A percentile compares a stretch with the other conserved stretches of the same genome.
Evolutionary conservation across 2,888 invertebrate genomes (phyloP).

Genomic region (Miltochrista miniata): DNA sequence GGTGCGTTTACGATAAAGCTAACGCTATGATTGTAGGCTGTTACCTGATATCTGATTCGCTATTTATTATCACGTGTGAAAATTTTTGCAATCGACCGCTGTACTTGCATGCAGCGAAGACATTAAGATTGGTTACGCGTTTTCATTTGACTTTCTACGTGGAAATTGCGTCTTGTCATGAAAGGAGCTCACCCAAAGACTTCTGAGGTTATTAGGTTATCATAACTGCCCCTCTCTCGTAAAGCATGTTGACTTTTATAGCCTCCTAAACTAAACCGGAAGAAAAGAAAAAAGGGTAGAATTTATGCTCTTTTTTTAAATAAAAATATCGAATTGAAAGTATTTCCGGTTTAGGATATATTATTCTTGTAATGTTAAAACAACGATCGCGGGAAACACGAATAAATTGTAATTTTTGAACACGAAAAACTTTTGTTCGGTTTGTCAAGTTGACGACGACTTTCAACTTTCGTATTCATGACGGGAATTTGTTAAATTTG

Average conservation of each 20-base stretch:
- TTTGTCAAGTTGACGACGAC: conserved; percentile 10
- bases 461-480: not conserved
- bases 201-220: conserved; percentile 76
- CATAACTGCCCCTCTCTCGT: conserved; percentile 51
- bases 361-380: not conserved
- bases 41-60: conserved; percentile 28
- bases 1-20: conserved; percentile 10
- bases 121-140: conserved; percentile 79
- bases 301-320: conserved; percentile 21
- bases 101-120: conserved; percentile 69
- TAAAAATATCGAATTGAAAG: conserved; percentile 17
- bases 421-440: conserved; percentile 2
- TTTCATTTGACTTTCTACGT: conserved; percentile 75
- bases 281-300: conserved; percentile 17
- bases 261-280: conserved; percentile 34
- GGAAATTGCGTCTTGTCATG: conserved; percentile 79
- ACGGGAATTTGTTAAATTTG: conserved; percentile 3
- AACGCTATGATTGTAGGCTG: conserved; percentile 20
- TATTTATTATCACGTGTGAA: conserved; percentile 61
- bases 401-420: conserved; percentile 4
- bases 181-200: conserved; percentile 61
- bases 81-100: conserved; percentile 58
- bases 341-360: conserved; percentile 12
- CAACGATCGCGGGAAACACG: not conserved
- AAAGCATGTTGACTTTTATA: conserved; percentile 52